Conservation (phyloP, 2,113 vertebrate genomes). For the Setophaga kirtlandii region DNA sequence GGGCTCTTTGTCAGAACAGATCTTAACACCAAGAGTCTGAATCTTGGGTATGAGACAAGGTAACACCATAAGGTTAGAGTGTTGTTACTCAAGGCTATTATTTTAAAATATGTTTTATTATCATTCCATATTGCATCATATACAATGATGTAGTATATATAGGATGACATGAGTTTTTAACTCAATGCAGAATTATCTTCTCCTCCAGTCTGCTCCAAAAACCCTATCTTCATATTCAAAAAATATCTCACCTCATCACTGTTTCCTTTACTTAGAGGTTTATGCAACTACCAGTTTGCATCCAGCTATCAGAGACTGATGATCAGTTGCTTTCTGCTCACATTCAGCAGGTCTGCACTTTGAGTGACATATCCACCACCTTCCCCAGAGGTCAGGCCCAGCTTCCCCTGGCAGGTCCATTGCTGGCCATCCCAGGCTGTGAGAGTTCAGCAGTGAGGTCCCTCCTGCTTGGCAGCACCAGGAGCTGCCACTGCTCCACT, state of each 20-base stretch:
- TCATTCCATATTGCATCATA: background rate
- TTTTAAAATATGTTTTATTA: background rate
- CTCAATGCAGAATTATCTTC: background rate
- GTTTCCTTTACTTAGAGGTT: background rate
- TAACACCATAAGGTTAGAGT: background rate
- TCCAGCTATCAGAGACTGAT: background rate
- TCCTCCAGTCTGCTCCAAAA: background rate
- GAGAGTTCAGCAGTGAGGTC: conserved; percentile 9
- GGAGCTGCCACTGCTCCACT: background rate
- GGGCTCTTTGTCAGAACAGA: background rate
- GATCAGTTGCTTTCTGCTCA: background rate
- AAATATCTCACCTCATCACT: background rate
- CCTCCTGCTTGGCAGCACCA: conserved; percentile 16
- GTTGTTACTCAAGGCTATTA: background rate
- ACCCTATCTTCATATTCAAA: background rate
- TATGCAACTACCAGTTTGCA: background rate
- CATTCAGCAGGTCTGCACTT: background rate
- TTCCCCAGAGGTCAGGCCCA: background rate
- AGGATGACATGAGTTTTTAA: background rate
- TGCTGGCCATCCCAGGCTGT: background rate
- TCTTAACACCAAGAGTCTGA: background rate
- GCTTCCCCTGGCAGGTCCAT: background rate
- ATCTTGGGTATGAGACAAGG: background rate
- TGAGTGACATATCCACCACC: background rate
- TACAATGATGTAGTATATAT: background rate